Conservation (phyloP, 2,888 invertebrate genomes). For the Zygothrica quintamaculata region DNA sequence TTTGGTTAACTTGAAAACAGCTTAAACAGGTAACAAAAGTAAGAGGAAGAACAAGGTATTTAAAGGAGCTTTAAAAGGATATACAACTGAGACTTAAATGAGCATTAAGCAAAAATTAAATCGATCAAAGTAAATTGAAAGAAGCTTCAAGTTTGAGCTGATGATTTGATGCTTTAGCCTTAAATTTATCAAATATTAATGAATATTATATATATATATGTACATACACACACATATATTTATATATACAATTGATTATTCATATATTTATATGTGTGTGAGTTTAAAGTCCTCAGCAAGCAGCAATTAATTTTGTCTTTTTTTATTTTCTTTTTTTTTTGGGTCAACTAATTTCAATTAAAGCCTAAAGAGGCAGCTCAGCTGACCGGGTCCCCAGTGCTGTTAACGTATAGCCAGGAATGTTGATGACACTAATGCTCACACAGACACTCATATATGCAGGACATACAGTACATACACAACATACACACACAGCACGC, state of each 20-base stretch:
- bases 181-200: no score
- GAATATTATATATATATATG: no score
- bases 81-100: no score
- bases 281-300: constrained; percentile 21
- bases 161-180: no score
- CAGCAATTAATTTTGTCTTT: constrained; percentile 29
- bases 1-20: background rate
- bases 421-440: constrained; percentile 58
- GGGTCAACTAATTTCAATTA: constrained; percentile 45
- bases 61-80: no score
- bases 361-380: constrained; percentile 11
- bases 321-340: no score
- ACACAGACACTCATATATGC: constrained; percentile 20
- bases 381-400: constrained; percentile 17
- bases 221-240: background rate
- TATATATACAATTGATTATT: no score
- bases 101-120: no score
- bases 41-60: no score
- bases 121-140: no score
- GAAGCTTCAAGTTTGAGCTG: no score
- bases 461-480: constrained; percentile 5
- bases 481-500: constrained; percentile 18
- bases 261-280: constrained; percentile 1
- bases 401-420: constrained; percentile 41
- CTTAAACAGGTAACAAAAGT: no score